phyloP scores from a whole-genome alignment of 2,113 vertebrate genomes.

The Ictalurus punctatus region DNA sequence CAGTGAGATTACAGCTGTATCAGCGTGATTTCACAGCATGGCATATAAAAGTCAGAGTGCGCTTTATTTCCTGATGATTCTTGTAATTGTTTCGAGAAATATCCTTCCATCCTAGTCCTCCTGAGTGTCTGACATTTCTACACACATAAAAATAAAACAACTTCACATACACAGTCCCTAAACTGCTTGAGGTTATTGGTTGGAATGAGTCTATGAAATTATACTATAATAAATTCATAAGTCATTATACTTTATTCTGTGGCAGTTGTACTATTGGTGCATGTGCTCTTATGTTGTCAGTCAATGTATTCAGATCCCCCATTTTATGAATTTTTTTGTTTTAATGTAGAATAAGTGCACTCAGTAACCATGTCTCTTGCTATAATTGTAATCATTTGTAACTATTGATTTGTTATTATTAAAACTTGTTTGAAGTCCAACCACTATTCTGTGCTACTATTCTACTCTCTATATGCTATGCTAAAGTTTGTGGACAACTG shows the following conservation, averaged over 20 bases:
- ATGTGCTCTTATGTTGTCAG: neutral
- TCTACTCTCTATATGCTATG: neutral
- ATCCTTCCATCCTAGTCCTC: neutral
- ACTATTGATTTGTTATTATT: neutral
- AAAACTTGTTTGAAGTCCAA: neutral
- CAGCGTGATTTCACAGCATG: neutral
- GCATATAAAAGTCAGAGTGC: neutral
- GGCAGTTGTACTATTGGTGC: neutral
- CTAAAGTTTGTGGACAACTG: neutral
- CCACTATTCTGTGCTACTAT: neutral
- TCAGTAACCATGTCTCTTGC: neutral
- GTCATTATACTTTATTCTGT: neutral
- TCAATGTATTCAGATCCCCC: neutral
- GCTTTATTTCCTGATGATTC: neutral
- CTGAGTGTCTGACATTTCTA: neutral
- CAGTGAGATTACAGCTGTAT: constrained; percentile 5
- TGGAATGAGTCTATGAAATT: neutral
- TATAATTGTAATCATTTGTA: neutral
- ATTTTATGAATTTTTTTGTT: neutral
- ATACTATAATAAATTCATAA: neutral
- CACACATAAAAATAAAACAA: neutral
- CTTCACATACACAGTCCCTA: neutral
- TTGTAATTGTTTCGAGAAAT: neutral
- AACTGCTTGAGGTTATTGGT: neutral
- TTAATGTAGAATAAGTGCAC: neutral